phyloP scores from a whole-genome alignment of 2,888 invertebrate genomes.

The Sarcophaga variegata region DNA sequence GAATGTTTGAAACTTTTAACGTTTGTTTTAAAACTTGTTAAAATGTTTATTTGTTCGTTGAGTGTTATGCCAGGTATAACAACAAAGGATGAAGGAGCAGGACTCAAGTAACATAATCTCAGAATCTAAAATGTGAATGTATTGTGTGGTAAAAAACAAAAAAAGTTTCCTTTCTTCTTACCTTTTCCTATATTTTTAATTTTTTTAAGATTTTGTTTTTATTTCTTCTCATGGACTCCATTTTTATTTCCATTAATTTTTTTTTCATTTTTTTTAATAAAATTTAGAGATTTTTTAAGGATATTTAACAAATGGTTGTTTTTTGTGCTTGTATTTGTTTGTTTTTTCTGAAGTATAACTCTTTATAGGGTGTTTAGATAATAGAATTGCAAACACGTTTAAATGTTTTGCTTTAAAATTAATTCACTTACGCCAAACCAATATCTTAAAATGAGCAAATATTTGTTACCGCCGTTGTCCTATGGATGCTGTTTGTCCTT shows the following conservation, averaged over 20 bases:
- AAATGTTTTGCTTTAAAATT: too few relatives aligned
- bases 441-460: too few relatives aligned
- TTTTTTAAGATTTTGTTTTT: background rate
- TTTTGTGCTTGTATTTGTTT: background rate
- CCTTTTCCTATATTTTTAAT: background rate
- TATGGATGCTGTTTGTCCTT: too few relatives aligned
- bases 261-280: conserved; percentile 9
- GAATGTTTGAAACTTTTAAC: conserved; percentile 57
- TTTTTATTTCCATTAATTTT: conserved; percentile 5
- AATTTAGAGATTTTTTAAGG: background rate
- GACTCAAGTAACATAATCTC: conserved; percentile 17
- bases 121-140: conserved; percentile 33
- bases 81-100: background rate
- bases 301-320: conserved; percentile 27
- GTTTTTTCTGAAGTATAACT: too few relatives aligned
- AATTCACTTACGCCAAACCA: too few relatives aligned
- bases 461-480: too few relatives aligned
- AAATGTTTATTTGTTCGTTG: conserved; percentile 66
- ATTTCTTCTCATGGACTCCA: background rate
- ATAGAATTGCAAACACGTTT: too few relatives aligned
- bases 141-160: conserved; percentile 39
- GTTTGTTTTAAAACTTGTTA: conserved; percentile 66
- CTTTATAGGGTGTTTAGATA: too few relatives aligned
- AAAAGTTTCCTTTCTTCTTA: conserved; percentile 32
- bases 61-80: conserved; percentile 54